Evolutionary conservation across 2,888 invertebrate species (phyloP).

Genomic region (Hirtodrosophila duncani): DNA sequence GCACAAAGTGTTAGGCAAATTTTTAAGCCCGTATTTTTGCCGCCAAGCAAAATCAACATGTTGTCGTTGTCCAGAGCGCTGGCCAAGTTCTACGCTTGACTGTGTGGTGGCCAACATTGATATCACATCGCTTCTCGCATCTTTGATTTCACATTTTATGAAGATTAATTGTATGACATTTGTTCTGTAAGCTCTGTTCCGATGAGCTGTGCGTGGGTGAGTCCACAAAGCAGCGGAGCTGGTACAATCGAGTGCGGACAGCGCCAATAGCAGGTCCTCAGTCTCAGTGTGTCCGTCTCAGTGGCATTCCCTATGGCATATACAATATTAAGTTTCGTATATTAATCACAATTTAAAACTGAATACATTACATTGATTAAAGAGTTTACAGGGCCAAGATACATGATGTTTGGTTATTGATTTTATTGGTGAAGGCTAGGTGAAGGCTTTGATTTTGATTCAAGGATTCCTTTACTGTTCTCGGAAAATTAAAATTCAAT

Average conservation of each 20-base stretch:
- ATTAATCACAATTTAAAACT: conserved; percentile 66
- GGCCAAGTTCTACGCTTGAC: conserved; percentile 36
- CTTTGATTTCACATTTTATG: conserved; percentile 63
- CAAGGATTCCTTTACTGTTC: too few relatives aligned
- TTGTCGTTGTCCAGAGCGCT: conserved; percentile 33
- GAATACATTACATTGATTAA: conserved; percentile 56
- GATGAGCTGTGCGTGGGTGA: conserved; percentile 25
- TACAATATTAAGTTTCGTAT: conserved; percentile 54
- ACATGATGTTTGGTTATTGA: conserved; percentile 18
- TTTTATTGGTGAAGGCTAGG: background rate
- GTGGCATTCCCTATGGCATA: conserved; percentile 33
- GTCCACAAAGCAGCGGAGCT: background rate
- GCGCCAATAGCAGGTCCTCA: too few relatives aligned
- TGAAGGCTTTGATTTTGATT: too few relatives aligned
- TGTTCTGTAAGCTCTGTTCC: conserved; percentile 30
- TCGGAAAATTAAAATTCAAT: too few relatives aligned
- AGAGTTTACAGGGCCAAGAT: conserved; percentile 16
- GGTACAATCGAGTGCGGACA: conserved; percentile 1
- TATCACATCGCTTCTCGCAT: conserved; percentile 55
- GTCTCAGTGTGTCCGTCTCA: conserved; percentile 12
- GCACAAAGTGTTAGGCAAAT: conserved; percentile 30
- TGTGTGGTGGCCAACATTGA: conserved; percentile 29
- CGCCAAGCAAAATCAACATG: conserved; percentile 65
- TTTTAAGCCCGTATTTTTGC: conserved; percentile 39
- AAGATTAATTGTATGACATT: conserved; percentile 69